Evolutionary conservation across 2,797 vertebrate genomes (phyloP), one percentile per base, ranked within the genome.

Genomic region (Streptopelia turtur): DNA sequence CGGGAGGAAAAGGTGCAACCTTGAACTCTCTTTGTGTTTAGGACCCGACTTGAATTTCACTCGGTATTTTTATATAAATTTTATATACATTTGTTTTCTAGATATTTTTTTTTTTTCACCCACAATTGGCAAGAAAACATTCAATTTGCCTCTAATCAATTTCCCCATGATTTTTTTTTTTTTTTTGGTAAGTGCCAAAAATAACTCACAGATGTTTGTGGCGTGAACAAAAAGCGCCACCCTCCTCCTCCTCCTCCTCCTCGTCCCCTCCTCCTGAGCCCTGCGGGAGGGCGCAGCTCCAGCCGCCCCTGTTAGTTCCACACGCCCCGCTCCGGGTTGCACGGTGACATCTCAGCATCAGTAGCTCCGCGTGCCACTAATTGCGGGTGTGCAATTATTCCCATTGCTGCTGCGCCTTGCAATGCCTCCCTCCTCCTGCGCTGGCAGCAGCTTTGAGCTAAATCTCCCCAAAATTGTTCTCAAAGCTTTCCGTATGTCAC

Each of bases 171-270:
- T 33, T 17, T 35, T 9, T 16, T 43, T 13, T 24, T 49, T 43
- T 50, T 60, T 24, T 49, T 43, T 50, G 60, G 49, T 31, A 27
- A 27, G n/a, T 65, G 52, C 75, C 47, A 66, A 28, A 87, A 95
- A 80, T 66, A 91, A 45, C 82, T 87, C 84, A 30, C n/a, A 85
- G 90, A 55, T 93, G 93, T 74, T 83, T 1, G 1, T 80, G 59
- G 79, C 68, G 28, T 0, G 7, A 76, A 30, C 75, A 76, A 47
- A 84, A 79, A 14, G 75, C 8, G 1, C n/a, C 75, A 16, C 35
- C 65, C 15, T 61, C n/a, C 68, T 60, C n/a, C 15, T 61, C 30
- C 68, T 60, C n/a, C 63, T 52, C 35, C 72, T 56, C 27, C 45
- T 2, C 6, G 18, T 76, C 79, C 33, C 30, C 50, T 43, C 70